A percentile compares a stretch with the other conserved stretches of the same genome.
These are phyloP conservation scores for Tarsius wallacei DNA, from an alignment of 2,797 vertebrate species.

Conservation along the genomic window DNA sequence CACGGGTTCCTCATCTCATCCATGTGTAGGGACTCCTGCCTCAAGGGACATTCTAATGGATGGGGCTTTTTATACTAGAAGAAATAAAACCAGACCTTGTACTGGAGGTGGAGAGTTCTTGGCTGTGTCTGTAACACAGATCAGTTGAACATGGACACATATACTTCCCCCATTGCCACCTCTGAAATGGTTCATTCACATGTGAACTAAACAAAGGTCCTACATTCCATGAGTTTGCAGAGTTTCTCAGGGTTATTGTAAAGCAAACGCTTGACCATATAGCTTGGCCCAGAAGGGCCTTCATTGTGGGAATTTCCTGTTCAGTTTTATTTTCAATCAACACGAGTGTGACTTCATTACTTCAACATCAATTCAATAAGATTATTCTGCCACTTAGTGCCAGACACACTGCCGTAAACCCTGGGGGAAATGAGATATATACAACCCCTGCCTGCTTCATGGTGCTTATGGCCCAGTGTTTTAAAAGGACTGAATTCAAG, in stretches of 20 bases:
- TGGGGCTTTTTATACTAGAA: background rate
- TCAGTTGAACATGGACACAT: background rate
- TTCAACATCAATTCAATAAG: background rate
- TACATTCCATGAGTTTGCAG: background rate
- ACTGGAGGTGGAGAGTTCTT: background rate
- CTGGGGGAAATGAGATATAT: background rate
- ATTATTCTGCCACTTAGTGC: background rate
- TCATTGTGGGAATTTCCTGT: background rate
- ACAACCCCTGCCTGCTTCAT: background rate
- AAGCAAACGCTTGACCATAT: background rate
- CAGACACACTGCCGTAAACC: background rate
- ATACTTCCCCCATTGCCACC: background rate
- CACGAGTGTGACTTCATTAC: slow-evolving; percentile 13
- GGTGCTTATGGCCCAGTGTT: background rate
- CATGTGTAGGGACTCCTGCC: background rate
- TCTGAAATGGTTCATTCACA: background rate
- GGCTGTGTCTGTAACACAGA: background rate
- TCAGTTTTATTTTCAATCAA: slow-evolving; percentile 52
- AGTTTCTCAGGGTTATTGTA: background rate
- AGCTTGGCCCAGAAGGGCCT: background rate
- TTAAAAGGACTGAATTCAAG: background rate
- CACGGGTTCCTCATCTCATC: fast-evolving
- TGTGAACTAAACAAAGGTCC: background rate
- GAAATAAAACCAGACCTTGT: background rate
- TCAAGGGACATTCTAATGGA: background rate